Base-by-base conservation (phyloP, 2,888 invertebrate species). In the Shargacucullia verbasci region DNA sequence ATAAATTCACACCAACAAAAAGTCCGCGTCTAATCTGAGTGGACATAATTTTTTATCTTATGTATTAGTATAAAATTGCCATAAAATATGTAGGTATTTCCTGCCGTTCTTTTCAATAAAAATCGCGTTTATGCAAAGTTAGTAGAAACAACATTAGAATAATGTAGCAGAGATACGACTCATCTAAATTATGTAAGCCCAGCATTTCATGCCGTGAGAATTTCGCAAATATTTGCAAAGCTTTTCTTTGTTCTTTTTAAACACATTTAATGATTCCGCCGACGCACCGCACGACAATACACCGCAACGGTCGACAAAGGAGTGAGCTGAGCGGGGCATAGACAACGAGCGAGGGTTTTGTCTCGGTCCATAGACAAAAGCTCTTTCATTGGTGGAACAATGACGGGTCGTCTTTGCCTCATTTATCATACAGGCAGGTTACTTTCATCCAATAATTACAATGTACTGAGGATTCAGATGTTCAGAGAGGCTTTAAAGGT, bases 391-490 rank as follows among this genome's bases (percentile, higher is more conserved):
- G 83, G 76, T 80, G 79, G 86, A 84, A 93, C 92, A 93, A 93
- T 91, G 84, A 84, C 69, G 84, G 81, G 71, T 85, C 87, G 88
- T 89, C 89, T 89, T 87, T 87, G 88, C 87, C 85, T 94, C 93
- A 92, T 94, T 93, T 91, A 92, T 94, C 92, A 93, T 90, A 88
- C 87, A 88, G 86, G 83, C 91, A 90, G 88, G 90, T 89, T 88
- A 93, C 92, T 92, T 91, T 92, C 92, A 92, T 90, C 88, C 88
- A 87, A 88, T 92, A 90, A 92, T 92, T 92, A 92, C 90, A 90
- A 91, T 87, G 91, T 89, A 85, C 80, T 46, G 60, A 84, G 84
- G 82, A 86, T 86, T 81, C 82, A 81, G 79, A 81, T 77, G 78
- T 83, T 82, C 70, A 78, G 76, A 76, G 73, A 70, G 74, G 65